phyloP scores from a whole-genome alignment of 35 echinoderm and acorn worm genomes.

The Amphiura filiformis region DNA sequence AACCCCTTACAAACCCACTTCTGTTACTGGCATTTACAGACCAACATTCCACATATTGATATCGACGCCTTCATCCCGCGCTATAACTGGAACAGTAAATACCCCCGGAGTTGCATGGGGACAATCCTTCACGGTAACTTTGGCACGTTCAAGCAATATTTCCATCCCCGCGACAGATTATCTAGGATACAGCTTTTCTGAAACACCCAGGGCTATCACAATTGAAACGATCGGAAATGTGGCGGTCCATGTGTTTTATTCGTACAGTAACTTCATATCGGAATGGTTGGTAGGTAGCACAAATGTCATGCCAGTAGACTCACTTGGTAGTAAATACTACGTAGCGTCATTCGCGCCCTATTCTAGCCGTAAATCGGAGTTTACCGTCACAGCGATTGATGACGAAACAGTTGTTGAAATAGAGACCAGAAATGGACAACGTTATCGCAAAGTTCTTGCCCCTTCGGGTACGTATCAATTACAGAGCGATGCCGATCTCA shows the following conservation, averaged over 20 bases:
- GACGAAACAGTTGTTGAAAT: not conserved
- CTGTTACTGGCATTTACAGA: not conserved
- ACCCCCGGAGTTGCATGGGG: not conserved
- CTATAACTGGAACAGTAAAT: not conserved
- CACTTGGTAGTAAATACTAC: not conserved
- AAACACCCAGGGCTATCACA: not conserved
- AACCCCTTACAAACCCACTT: not conserved
- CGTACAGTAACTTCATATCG: not conserved
- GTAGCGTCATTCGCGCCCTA: not conserved
- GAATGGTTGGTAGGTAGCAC: not conserved
- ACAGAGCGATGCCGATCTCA: not conserved
- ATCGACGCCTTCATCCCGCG: not conserved
- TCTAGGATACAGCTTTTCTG: not conserved
- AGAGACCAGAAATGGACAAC: not conserved
- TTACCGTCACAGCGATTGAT: not conserved
- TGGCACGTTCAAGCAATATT: not conserved
- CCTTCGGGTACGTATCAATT: not conserved
- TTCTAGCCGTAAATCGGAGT: not conserved
- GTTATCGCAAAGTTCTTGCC: not conserved
- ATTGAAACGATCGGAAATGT: not conserved
- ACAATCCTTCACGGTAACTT: not conserved
- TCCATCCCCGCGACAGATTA: not conserved
- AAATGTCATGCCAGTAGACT: not conserved
- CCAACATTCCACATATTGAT: not conserved
- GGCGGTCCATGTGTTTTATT: not conserved